These are phyloP conservation scores for Cichladusa arquata DNA, from an alignment of 2,113 vertebrate species.

Conservation along the genomic window DNA sequence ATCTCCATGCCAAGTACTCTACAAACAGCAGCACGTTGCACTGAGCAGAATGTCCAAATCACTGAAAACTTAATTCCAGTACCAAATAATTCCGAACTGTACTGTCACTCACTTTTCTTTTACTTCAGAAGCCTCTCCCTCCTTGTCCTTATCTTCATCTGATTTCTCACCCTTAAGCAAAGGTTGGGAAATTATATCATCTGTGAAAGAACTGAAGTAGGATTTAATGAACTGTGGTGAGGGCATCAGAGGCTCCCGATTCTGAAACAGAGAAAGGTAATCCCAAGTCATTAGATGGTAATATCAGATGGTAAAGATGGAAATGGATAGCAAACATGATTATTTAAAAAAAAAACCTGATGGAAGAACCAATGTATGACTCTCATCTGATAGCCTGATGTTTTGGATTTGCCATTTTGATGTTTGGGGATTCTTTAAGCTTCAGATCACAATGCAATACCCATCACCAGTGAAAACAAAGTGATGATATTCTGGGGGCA, in stretches of 20 bases:
- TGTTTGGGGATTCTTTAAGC: not conserved
- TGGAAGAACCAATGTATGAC: not conserved
- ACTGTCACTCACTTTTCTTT: conserved; percentile 84
- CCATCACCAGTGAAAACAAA: not conserved
- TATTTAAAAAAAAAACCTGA: not conserved
- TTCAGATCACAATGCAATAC: not conserved
- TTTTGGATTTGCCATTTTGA: not conserved
- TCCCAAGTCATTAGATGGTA: not conserved
- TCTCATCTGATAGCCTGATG: not conserved
- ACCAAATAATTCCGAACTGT: not conserved
- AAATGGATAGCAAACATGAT: not conserved
- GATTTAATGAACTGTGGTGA: conserved; percentile 99
- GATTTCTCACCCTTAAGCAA: conserved; percentile 97
- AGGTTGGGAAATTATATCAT: conserved; percentile 97
- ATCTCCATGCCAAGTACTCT: not conserved
- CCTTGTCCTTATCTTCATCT: conserved; percentile 98
- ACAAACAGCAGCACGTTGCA: not conserved
- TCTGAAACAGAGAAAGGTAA: conserved; percentile 76
- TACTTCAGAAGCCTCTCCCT: conserved; percentile 92
- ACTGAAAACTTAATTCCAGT: not conserved
- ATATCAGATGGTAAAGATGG: not conserved
- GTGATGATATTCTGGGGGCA: not conserved
- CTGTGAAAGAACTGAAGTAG: conserved; percentile 98
- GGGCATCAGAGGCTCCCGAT: conserved; percentile 97
- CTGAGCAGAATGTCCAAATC: not conserved